phyloP scores from a whole-genome alignment of 2,888 invertebrate genomes.

The Eupithecia insigniata region DNA sequence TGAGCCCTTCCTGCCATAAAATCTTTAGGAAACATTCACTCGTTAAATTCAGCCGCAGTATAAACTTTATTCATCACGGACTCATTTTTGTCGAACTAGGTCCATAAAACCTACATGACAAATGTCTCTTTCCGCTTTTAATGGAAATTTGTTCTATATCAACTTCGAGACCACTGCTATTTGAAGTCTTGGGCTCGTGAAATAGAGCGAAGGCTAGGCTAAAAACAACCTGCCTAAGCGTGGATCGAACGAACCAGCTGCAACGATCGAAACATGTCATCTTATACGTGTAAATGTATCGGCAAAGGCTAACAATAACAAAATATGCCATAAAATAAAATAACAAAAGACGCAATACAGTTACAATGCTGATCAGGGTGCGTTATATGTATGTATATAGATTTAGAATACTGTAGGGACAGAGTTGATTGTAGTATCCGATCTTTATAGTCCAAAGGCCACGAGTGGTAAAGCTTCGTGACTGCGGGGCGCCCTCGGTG shows the following conservation, averaged over 20 bases:
- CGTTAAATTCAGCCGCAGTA: slow-evolving; percentile 18
- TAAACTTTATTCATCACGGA: slow-evolving; percentile 28
- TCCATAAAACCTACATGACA: slow-evolving; percentile 15
- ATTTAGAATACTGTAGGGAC: too few species aligned
- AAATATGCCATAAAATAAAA: neutral
- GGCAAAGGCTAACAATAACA: neutral
- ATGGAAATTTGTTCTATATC: neutral
- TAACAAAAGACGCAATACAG: neutral
- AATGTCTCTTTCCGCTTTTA: neutral
- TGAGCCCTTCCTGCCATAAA: neutral
- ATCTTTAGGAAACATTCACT: slow-evolving; percentile 2
- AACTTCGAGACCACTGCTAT: neutral
- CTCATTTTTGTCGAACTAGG: slow-evolving; percentile 13
- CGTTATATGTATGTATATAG: neutral
- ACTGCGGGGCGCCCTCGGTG: neutral
- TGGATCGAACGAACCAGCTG: neutral
- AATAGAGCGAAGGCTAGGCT: neutral
- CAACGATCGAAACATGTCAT: neutral
- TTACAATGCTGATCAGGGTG: neutral
- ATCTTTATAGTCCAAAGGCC: neutral
- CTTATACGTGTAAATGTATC: neutral
- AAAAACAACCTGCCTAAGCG: neutral
- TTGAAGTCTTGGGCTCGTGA: neutral
- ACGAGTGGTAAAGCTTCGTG: neutral
- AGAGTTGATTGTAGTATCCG: neutral